Evolutionary conservation across 2,113 vertebrate genomes (phyloP).

Genomic region (Mobula hypostoma): DNA sequence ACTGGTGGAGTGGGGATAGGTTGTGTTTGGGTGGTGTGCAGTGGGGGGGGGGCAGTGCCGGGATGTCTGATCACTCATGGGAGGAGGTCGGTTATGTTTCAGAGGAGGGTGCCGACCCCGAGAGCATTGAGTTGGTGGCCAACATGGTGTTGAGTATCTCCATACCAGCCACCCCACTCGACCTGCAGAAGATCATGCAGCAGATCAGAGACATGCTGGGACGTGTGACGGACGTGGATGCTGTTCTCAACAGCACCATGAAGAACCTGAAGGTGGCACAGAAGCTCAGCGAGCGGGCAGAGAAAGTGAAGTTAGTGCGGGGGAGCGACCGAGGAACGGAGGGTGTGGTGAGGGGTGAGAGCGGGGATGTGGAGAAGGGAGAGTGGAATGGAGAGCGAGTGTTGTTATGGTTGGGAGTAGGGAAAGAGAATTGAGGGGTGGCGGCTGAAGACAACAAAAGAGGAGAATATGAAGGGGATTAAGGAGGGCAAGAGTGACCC

Average conservation of each 20-base stretch:
- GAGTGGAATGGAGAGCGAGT: not conserved
- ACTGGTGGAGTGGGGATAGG: no score
- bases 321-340: no score
- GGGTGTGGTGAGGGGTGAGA: no score
- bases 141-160: conserved; percentile 64
- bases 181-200: conserved; percentile 52
- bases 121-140: conserved; percentile 75
- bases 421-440: not conserved
- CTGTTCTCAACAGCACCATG: conserved; percentile 58
- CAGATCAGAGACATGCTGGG: conserved; percentile 60
- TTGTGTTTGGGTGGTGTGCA: no score
- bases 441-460: not conserved
- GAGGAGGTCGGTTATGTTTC: not conserved
- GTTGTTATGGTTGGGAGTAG: not conserved
- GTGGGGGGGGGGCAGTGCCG: no score
- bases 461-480: not conserved
- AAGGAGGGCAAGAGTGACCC: no score
- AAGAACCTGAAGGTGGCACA: conserved; percentile 53
- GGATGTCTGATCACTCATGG: not conserved
- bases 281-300: conserved; percentile 58
- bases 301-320: conserved; percentile 56
- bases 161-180: conserved; percentile 58
- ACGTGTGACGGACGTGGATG: conserved; percentile 57
- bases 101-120: conserved; percentile 78
- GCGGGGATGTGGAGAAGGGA: not conserved